A percentile compares a stretch with the other conserved stretches of the same genome.
Conservation (phyloP, 2,888 invertebrate genomes). For the Chymomyza caudatula region DNA sequence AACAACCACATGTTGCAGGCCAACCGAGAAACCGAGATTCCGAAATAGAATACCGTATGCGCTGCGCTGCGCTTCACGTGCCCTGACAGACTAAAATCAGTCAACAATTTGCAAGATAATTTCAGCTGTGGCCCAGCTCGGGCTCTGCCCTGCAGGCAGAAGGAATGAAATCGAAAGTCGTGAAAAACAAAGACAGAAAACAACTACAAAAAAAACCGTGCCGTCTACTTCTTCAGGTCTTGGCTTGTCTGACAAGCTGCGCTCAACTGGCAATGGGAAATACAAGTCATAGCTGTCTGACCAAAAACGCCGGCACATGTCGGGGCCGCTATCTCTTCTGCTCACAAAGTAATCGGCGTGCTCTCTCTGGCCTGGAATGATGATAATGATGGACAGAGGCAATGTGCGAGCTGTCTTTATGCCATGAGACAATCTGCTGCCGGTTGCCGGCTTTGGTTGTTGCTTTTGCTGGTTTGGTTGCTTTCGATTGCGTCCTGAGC, state of each 20-base stretch:
- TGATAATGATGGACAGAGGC: background rate
- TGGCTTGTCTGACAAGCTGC: conserved; percentile 23
- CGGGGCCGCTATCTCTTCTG: background rate
- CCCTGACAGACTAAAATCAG: background rate
- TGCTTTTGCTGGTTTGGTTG: conserved; percentile 1
- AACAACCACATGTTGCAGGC: conserved; percentile 70
- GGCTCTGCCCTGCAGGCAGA: background rate
- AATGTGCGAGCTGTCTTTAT: background rate
- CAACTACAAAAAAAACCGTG: background rate
- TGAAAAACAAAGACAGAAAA: conserved; percentile 28
- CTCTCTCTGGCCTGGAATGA: conserved; percentile 11
- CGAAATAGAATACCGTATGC: background rate
- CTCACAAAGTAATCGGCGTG: background rate
- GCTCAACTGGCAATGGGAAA: conserved; percentile 22
- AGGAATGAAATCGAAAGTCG: conserved; percentile 56
- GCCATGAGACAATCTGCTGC: background rate
- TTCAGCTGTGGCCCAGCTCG: background rate
- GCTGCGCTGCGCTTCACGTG: background rate
- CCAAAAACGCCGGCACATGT: background rate
- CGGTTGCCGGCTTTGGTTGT: conserved; percentile 15
- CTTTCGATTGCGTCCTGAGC: conserved; percentile 23
- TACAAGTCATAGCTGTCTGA: conserved; percentile 38
- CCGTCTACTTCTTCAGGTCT: conserved; percentile 8
- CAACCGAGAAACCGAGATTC: conserved; percentile 28
- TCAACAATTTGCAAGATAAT: conserved; percentile 34